Percentiles rank a stretch among this genome's conserved stretches.
These are phyloP conservation scores for Sarcophaga peregrina DNA, from an alignment of 1,140 invertebrate species.

Conservation along the genomic window DNA sequence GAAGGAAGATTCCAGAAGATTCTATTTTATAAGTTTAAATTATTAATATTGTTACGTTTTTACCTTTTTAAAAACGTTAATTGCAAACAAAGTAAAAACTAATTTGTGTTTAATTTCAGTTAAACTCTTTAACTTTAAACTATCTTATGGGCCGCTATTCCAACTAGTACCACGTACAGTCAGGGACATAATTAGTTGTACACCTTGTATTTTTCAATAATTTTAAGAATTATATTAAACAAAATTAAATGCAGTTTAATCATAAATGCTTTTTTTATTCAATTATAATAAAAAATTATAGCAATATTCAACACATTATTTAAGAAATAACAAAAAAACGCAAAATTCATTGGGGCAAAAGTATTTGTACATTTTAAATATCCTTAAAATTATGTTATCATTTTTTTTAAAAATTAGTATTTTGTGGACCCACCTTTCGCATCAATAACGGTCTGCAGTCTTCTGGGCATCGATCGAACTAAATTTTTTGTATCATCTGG, in stretches of 20 bases:
- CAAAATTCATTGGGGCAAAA: not conserved
- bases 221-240: not conserved
- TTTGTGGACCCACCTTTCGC: constrained; percentile 52
- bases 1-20: too few species aligned
- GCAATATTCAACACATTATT: not conserved
- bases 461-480: constrained; percentile 48
- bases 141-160: too few species aligned
- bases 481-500: constrained; percentile 45
- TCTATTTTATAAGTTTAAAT: too few species aligned
- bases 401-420: not conserved
- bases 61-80: too few species aligned
- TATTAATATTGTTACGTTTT: too few species aligned
- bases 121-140: too few species aligned
- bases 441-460: constrained; percentile 50
- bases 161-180: not conserved
- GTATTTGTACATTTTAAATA: too few species aligned
- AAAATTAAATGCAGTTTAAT: not conserved
- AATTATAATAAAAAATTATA: constrained; percentile 3
- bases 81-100: too few species aligned
- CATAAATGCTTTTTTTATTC: not conserved
- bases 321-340: constrained; percentile 1
- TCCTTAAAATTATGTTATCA: too few species aligned
- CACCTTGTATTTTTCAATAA: not conserved
- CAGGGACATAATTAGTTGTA: not conserved
- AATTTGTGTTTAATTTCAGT: too few species aligned